A percentile compares a stretch with the other conserved stretches of the same genome.
Evolutionary conservation across 2,888 invertebrate genomes (phyloP).

Genomic region (Ptycholaimellus sp.): DNA sequence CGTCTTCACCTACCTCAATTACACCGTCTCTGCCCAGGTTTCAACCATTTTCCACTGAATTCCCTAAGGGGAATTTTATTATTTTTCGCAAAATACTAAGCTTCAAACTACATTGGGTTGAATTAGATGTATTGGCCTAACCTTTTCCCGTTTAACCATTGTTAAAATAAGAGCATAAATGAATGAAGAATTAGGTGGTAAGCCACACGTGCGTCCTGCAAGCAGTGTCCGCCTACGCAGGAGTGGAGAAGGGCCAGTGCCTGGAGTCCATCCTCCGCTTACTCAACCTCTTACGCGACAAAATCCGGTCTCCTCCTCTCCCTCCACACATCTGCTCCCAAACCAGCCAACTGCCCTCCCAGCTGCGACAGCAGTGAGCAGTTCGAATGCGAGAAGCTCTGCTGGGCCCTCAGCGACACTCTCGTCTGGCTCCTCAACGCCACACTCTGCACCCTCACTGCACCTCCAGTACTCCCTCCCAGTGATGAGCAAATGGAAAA

Average conservation of each 20-base stretch:
- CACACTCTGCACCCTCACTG: too few species aligned
- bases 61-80: too few species aligned
- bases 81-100: too few species aligned
- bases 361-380: slow-evolving; percentile 3
- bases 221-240: slow-evolving; percentile 5
- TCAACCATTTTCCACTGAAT: too few species aligned
- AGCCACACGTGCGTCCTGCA: slow-evolving; percentile 4
- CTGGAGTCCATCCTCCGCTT: slow-evolving; percentile 5
- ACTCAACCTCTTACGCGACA: slow-evolving; percentile 2
- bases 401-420: not conserved
- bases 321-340: too few species aligned
- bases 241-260: slow-evolving; percentile 5
- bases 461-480: too few species aligned
- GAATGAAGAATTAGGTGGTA: slow-evolving; percentile 3
- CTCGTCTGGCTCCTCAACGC: slow-evolving; percentile 2
- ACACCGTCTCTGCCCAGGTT: slow-evolving; percentile 4
- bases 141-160: not conserved
- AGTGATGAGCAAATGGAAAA: too few species aligned
- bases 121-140: too few species aligned
- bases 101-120: too few species aligned
- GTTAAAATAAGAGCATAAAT: too few species aligned
- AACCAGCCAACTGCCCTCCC: too few species aligned
- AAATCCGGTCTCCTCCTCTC: too few species aligned
- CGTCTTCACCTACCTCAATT: slow-evolving; percentile 8
- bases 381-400: slow-evolving; percentile 2